Evolutionary conservation across 2,113 vertebrate genomes (phyloP).

Genomic region (Leptocoma aspasia): DNA sequence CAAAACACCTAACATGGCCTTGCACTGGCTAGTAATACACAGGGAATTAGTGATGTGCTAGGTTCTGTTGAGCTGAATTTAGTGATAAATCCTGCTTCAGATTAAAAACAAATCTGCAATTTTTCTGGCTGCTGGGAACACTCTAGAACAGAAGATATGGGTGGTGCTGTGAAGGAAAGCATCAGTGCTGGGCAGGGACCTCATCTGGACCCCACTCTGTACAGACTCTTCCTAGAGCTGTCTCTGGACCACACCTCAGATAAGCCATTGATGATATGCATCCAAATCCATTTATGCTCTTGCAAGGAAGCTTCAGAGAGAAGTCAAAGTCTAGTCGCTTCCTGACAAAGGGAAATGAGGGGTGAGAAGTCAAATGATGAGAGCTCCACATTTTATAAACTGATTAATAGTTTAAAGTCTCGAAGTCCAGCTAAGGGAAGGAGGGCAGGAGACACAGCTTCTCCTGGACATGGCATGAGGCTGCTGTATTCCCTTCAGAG

Average conservation of each 20-base stretch:
- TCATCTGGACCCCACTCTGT: not conserved
- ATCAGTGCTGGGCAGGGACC: not conserved
- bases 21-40: not conserved
- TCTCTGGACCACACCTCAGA: not conserved
- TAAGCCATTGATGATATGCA: not conserved
- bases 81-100: not conserved
- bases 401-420: not conserved
- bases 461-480: not conserved
- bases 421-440: not conserved
- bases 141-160: not conserved
- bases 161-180: not conserved
- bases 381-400: not conserved
- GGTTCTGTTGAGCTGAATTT: not conserved
- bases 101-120: not conserved
- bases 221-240: not conserved
- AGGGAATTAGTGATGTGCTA: not conserved
- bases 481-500: not conserved
- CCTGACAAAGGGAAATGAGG: not conserved
- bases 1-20: not conserved
- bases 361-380: not conserved
- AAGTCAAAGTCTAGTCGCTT: not conserved
- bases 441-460: rapidly evolving
- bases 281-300: not conserved
- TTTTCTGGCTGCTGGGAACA: not conserved
- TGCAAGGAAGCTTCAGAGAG: not conserved